Evolutionary conservation across 2,113 vertebrate genomes (phyloP).

Genomic region (Periophthalmus modestus): DNA sequence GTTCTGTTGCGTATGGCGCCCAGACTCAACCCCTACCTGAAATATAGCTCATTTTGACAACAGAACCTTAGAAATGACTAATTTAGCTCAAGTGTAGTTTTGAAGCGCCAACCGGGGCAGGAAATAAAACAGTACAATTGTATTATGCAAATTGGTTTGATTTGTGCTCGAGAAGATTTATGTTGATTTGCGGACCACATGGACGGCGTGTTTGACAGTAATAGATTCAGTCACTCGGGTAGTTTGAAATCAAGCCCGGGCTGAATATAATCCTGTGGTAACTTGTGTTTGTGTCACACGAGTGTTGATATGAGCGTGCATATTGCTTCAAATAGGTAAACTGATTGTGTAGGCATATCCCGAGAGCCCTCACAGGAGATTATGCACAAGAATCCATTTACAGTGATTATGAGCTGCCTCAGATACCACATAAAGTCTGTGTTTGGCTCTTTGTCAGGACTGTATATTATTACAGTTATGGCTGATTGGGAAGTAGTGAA

Average conservation of each 20-base stretch:
- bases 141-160: constrained; percentile 9
- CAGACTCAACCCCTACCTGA: constrained; percentile 5
- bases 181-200: constrained; percentile 2
- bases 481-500: constrained; percentile 28
- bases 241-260: constrained; percentile 11
- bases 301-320: constrained; percentile 30
- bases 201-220: background rate
- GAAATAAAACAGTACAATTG: constrained; percentile 1
- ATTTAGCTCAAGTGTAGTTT: constrained; percentile 15
- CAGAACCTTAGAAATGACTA: constrained; percentile 12
- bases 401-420: constrained; percentile 40
- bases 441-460: constrained; percentile 36
- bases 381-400: constrained; percentile 61
- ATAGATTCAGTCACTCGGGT: background rate
- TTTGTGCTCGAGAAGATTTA: background rate
- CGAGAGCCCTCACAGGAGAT: constrained; percentile 49
- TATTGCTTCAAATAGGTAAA: constrained; percentile 51
- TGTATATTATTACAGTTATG: constrained; percentile 23
- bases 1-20: constrained; percentile 7
- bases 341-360: constrained; percentile 62
- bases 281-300: constrained; percentile 5
- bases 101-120: background rate
- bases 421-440: constrained; percentile 25
- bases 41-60: constrained; percentile 21
- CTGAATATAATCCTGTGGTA: constrained; percentile 14